Evolutionary conservation across 1,140 invertebrate genomes (phyloP).

Genomic region (Drosophila albomicans): DNA sequence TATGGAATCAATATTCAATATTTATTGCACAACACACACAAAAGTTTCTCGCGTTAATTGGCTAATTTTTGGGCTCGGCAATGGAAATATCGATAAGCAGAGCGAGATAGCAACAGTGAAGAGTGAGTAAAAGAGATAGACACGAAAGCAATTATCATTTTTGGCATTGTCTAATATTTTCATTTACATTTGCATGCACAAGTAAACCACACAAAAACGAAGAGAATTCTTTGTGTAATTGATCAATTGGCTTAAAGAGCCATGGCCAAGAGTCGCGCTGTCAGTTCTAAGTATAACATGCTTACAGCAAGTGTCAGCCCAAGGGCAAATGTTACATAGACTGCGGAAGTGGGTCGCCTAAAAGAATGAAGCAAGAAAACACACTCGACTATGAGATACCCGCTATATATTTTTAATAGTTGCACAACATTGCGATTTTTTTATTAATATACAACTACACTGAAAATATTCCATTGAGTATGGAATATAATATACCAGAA

Average conservation of each 20-base stretch:
- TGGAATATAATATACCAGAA: too few relatives aligned
- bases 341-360: background rate
- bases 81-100: conserved; percentile 23
- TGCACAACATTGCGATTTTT: too few relatives aligned
- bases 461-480: too few relatives aligned
- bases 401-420: too few relatives aligned
- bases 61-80: conserved; percentile 22
- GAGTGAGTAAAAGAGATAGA: background rate
- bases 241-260: conserved; percentile 38
- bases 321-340: conserved; percentile 54
- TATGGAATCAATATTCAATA: conserved; percentile 47
- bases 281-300: background rate
- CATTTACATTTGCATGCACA: conserved; percentile 49
- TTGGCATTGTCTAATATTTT: conserved; percentile 59
- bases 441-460: too few relatives aligned
- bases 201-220: conserved; percentile 35
- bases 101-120: background rate
- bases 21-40: conserved; percentile 35
- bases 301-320: conserved; percentile 61
- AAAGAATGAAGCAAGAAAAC: conserved; percentile 7
- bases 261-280: conserved; percentile 28
- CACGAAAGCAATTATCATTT: conserved; percentile 35
- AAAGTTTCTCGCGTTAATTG: conserved; percentile 34
- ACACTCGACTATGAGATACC: too few relatives aligned
- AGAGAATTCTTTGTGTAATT: conserved; percentile 26